These are phyloP conservation scores for Characodon lateralis DNA, from an alignment of 2,797 vertebrate species.

Conservation along the genomic window DNA sequence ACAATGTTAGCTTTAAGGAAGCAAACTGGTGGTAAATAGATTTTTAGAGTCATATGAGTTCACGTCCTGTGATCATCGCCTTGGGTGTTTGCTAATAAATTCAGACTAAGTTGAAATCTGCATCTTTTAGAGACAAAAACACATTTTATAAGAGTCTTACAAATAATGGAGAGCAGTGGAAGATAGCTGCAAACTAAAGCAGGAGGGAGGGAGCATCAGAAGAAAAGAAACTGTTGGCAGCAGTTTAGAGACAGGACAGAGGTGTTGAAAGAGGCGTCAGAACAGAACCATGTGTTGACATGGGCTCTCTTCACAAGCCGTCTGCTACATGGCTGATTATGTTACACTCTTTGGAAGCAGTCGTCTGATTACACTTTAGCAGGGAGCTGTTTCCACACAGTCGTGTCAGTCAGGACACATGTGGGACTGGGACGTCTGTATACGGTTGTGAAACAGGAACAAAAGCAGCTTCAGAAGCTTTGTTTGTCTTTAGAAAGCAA, in stretches of 20 bases:
- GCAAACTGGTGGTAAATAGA: neutral
- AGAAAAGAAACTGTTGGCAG: slow-evolving; percentile 8
- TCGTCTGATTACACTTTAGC: slow-evolving; percentile 29
- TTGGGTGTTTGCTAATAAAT: no score
- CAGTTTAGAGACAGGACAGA: neutral
- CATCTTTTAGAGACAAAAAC: neutral
- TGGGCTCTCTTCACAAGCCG: slow-evolving; percentile 33
- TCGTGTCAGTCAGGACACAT: slow-evolving; percentile 12
- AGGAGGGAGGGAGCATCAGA: neutral
- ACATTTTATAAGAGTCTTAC: neutral
- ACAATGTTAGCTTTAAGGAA: neutral
- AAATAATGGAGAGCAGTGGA: neutral
- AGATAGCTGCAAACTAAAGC: neutral
- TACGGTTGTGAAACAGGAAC: neutral
- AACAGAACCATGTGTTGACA: slow-evolving; percentile 29
- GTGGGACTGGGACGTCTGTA: slow-evolving; percentile 12
- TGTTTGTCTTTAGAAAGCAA: neutral
- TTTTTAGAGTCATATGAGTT: no score
- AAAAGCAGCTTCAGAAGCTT: neutral
- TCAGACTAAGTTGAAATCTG: no score
- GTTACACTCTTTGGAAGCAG: slow-evolving; percentile 37
- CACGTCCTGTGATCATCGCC: no score
- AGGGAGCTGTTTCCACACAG: slow-evolving; percentile 22
- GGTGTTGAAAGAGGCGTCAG: slow-evolving; percentile 19
- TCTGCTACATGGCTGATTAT: slow-evolving; percentile 38